phyloP scores from a whole-genome alignment of 1,140 invertebrate species.

The Trachymyrmex septentrionalis region DNA sequence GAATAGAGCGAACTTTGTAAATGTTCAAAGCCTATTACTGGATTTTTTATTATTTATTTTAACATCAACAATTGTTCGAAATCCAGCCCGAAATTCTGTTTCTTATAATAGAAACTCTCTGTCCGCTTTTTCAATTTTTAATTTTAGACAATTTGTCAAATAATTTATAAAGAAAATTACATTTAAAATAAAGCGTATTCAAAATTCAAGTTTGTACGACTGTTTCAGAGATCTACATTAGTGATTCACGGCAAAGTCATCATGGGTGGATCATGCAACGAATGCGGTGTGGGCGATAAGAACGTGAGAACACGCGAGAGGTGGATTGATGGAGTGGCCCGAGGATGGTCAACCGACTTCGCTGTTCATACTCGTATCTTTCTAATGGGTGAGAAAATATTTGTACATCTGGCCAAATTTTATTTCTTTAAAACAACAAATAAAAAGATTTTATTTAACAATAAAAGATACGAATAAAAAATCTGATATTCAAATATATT shows the following conservation, averaged over 20 bases:
- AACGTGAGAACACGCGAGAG: conserved; percentile 65
- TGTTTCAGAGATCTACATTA: conserved; percentile 56
- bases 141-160: background rate
- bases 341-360: background rate
- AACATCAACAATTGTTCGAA: background rate
- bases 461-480: too few relatives aligned
- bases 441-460: background rate
- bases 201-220: background rate
- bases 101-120: background rate
- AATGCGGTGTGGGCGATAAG: conserved; percentile 59
- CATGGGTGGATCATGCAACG: conserved; percentile 52
- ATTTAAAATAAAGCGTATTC: background rate
- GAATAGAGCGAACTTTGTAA: background rate
- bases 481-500: background rate
- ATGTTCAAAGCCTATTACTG: background rate
- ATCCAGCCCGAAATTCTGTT: background rate
- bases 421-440: background rate
- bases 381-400: background rate
- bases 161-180: background rate
- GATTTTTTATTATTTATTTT: background rate
- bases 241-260: conserved; percentile 17
- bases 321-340: conserved; percentile 31
- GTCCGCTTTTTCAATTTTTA: background rate
- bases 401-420: background rate
- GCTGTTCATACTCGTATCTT: background rate